Evolutionary conservation across 1,140 invertebrate genomes (phyloP).

Genomic region (Sipha flava): DNA sequence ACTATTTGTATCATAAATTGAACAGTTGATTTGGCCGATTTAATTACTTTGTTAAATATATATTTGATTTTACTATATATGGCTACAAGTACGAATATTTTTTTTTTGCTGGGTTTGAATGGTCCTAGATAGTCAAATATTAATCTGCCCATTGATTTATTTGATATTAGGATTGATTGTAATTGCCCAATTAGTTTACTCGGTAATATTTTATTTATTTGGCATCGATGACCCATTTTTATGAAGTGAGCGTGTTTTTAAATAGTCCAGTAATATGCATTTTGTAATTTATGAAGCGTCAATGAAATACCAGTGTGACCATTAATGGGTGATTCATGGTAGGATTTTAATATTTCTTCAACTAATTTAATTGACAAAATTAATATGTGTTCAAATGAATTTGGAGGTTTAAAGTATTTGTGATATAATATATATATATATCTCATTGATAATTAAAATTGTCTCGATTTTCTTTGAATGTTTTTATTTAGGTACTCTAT

Average conservation of each 20-base stretch:
- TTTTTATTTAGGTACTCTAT: background rate
- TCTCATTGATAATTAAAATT: background rate
- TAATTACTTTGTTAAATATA: background rate
- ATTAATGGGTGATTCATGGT: background rate
- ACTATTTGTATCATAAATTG: background rate
- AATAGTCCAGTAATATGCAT: constrained; percentile 9
- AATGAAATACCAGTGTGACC: background rate
- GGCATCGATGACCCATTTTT: background rate
- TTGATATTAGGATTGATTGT: background rate
- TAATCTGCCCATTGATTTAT: background rate
- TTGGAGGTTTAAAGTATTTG: background rate
- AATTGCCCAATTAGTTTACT: background rate
- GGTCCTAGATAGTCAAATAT: background rate
- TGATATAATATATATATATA: background rate
- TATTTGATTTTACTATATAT: background rate
- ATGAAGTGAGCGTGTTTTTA: background rate
- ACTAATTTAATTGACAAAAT: background rate
- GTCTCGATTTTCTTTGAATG: background rate
- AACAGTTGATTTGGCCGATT: background rate
- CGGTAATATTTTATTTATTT: background rate
- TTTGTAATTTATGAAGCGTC: background rate
- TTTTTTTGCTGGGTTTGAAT: background rate
- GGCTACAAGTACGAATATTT: background rate
- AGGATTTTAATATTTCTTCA: background rate
- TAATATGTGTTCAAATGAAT: background rate